Base-by-base conservation (phyloP, 2,888 invertebrate species). In the Leptopilina myrica region DNA sequence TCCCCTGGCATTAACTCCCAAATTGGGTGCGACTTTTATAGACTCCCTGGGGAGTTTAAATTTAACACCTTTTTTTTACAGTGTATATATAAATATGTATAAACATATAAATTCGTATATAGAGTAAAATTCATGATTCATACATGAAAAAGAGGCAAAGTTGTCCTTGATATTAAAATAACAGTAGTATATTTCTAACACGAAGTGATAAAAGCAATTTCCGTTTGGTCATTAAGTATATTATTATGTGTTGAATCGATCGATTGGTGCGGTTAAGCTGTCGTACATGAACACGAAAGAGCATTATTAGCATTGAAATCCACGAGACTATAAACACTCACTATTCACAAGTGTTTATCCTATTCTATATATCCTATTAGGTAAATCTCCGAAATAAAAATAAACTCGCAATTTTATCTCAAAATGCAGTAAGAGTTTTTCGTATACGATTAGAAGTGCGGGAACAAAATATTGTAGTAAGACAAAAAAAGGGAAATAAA, bases 291-390 rank as follows among this genome's bases (percentile, higher is more conserved):
- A 67, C 46, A 67, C 46, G 43, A 46, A 43, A 49, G 67, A 49
- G 66, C 66, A 67, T 67, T 67, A 67, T 67, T 67, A 67, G 67
- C 67, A 67, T 67, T 67, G 67, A 67, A 67, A 67, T 67, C 15
- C 46, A 15, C 67, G 20, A 67, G 67, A 67, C 67, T 15, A 67
- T 67, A 67, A 67, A 67, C 67, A 67, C 49, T 11, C 49, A 49
- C 15, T 67, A 46, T 46, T 67, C 43, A 67, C 67, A 67, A 67
- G 49, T 67, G 49, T 49, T 67, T 49, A 66, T 67, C 67, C 67
- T 67, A 15, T 46, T 12, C 46, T 43, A 46, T 6, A 46, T 46
- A 67, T 67, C 67, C 67, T 67, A 67, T 67, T 67, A 46, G 20
- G 9, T 66, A 46, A 46, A 67, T 12, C 67, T 15, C 46, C 46